A percentile compares a stretch with the other conserved stretches of the same genome.
These are phyloP conservation scores for Cephonodes hylas DNA, from an alignment of 2,888 invertebrate genomes.

Conservation along the genomic window DNA sequence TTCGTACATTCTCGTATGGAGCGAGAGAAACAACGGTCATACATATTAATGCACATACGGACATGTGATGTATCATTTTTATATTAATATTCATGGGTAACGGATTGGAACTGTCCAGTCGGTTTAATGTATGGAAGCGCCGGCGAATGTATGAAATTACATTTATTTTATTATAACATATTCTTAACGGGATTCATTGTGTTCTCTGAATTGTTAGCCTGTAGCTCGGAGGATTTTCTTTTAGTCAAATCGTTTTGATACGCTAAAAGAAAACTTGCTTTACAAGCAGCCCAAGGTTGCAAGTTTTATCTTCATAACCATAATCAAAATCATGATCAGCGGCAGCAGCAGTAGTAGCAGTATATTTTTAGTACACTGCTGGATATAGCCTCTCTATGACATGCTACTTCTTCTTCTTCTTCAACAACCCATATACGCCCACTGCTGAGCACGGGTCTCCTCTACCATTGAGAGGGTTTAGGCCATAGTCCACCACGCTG, in stretches of 20 bases:
- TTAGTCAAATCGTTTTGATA: background rate
- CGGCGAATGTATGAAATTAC: conserved; percentile 15
- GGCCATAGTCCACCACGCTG: too few species aligned
- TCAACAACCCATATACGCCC: too few species aligned
- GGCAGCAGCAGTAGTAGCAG: too few species aligned
- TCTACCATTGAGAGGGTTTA: too few species aligned
- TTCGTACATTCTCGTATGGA: background rate
- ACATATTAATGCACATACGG: conserved; percentile 32
- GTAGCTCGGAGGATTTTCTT: background rate
- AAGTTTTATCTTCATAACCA: too few species aligned
- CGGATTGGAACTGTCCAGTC: conserved; percentile 44
- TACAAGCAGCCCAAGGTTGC: too few species aligned
- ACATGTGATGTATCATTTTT: conserved; percentile 55
- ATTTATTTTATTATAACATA: conserved; percentile 14
- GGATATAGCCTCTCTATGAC: too few species aligned
- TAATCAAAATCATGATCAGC: too few species aligned
- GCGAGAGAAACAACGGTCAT: conserved; percentile 15
- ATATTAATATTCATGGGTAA: conserved; percentile 52
- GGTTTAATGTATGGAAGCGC: conserved; percentile 37
- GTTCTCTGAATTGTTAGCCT: background rate
- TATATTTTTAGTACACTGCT: too few species aligned
- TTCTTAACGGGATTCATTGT: background rate
- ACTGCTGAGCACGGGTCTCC: too few species aligned
- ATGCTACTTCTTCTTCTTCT: too few species aligned
- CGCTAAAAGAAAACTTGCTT: too few species aligned